Evolutionary conservation across 2,888 invertebrate species (phyloP).

Genomic region (Drosophila gaucha): DNA sequence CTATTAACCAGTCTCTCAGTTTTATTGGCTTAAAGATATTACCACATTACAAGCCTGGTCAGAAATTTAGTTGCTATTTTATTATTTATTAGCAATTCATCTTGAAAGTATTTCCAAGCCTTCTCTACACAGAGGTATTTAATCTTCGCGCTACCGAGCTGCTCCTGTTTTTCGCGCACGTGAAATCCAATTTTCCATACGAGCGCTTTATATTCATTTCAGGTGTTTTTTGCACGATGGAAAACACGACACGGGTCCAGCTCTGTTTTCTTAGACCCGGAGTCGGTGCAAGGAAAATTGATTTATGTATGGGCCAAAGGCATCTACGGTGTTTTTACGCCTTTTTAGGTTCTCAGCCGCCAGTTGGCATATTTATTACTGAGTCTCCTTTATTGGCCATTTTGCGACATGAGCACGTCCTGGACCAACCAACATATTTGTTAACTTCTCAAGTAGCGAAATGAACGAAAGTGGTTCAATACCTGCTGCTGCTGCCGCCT

Average conservation of each 20-base stretch:
- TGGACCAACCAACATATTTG: constrained; percentile 38
- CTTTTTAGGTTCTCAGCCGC: constrained; percentile 53
- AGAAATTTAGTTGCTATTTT: not conserved
- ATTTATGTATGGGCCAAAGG: constrained; percentile 50
- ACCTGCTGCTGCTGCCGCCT: constrained; percentile 5
- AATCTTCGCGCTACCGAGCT: too few species aligned
- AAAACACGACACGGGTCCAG: constrained; percentile 11
- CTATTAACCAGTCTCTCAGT: too few species aligned
- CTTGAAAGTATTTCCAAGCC: too few species aligned
- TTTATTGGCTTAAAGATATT: too few species aligned
- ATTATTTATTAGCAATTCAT: too few species aligned
- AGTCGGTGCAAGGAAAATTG: constrained; percentile 42
- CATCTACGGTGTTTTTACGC: constrained; percentile 57
- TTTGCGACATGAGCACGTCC: constrained; percentile 53
- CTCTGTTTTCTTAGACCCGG: not conserved
- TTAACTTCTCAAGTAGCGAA: constrained; percentile 32
- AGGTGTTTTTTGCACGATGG: not conserved
- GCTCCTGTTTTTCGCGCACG: not conserved
- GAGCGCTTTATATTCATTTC: not conserved
- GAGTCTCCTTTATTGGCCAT: constrained; percentile 59
- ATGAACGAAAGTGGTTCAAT: constrained; percentile 10
- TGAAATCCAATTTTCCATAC: not conserved
- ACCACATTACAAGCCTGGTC: too few species aligned
- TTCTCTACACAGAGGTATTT: not conserved
- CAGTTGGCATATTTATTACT: constrained; percentile 70